Conservation (phyloP, 2,888 invertebrate genomes). For the Sphecodes monilicornis region DNA sequence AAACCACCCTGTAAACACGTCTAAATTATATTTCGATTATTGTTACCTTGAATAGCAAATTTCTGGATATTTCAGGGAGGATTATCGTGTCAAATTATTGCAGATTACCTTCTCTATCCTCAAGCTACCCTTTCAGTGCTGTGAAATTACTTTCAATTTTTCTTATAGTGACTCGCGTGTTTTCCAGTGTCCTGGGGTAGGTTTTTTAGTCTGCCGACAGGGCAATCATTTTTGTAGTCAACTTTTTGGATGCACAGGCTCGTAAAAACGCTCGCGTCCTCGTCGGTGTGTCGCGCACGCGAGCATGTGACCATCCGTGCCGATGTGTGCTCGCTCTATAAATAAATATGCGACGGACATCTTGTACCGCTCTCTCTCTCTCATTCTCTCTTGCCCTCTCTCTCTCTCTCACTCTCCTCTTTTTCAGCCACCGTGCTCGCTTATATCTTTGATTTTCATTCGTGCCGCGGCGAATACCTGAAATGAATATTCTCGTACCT, state of each 20-base stretch:
- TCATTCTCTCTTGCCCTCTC: constrained; percentile 54
- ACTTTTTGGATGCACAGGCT: constrained; percentile 3
- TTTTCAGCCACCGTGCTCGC: constrained; percentile 38
- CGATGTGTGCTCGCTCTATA: constrained; percentile 79
- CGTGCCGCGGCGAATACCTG: constrained; percentile 61
- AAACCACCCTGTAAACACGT: neutral
- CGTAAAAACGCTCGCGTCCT: constrained; percentile 7
- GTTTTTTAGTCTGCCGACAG: neutral
- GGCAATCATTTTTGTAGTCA: neutral
- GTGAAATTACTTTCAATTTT: neutral
- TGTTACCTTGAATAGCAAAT: neutral
- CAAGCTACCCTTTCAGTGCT: neutral
- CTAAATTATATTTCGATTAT: neutral
- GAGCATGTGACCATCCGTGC: constrained; percentile 73
- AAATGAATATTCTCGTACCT: constrained; percentile 55
- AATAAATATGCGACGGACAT: constrained; percentile 81
- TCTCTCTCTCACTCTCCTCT: constrained; percentile 18
- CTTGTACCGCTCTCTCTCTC: constrained; percentile 70
- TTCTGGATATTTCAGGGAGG: neutral
- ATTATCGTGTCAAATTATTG: neutral
- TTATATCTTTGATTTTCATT: constrained; percentile 73
- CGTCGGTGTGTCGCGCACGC: constrained; percentile 39
- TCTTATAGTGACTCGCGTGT: neutral
- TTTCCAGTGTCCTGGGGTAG: neutral
- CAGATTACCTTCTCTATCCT: neutral